These are phyloP conservation scores for Nerophis ophidion DNA, from an alignment of 2,113 vertebrate genomes.

Conservation along the genomic window DNA sequence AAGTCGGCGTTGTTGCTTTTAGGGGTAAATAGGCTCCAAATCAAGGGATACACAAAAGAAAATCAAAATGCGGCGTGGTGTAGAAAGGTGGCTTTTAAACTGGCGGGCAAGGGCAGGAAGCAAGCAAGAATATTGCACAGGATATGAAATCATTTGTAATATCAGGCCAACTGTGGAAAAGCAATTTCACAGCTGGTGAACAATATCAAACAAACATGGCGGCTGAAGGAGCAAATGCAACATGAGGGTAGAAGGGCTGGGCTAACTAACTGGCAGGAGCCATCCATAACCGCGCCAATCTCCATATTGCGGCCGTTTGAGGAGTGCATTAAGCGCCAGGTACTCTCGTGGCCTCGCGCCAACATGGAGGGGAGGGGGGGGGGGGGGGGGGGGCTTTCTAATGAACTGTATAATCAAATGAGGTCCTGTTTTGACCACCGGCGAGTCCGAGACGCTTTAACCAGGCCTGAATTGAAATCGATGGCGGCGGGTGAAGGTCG, in stretches of 20 bases:
- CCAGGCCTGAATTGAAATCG: slow-evolving; percentile 47
- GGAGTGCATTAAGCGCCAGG: slow-evolving; percentile 48
- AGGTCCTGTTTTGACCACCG: slow-evolving; percentile 31
- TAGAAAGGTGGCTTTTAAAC: slow-evolving; percentile 49
- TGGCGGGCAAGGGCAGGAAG: slow-evolving; percentile 39
- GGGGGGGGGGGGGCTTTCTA: slow-evolving; percentile 30
- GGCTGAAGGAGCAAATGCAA: slow-evolving; percentile 39
- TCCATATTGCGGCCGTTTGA: slow-evolving; percentile 56
- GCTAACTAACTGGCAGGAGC: slow-evolving; percentile 42
- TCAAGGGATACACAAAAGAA: neutral
- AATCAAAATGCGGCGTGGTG: slow-evolving; percentile 11
- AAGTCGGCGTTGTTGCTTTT: slow-evolving; percentile 29
- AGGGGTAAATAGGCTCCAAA: slow-evolving; percentile 8
- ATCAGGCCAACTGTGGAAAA: slow-evolving; percentile 62
- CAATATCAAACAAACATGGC: slow-evolving; percentile 64
- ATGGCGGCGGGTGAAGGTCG: slow-evolving; percentile 58
- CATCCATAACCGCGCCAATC: slow-evolving; percentile 56
- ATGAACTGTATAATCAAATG: slow-evolving; percentile 67
- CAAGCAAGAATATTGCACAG: slow-evolving; percentile 46
- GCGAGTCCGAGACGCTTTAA: slow-evolving; percentile 25
- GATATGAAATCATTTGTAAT: slow-evolving; percentile 66
- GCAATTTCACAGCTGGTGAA: slow-evolving; percentile 70
- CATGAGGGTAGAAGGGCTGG: slow-evolving; percentile 51
- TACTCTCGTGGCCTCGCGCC: slow-evolving; percentile 32
- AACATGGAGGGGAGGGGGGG: slow-evolving; percentile 4